A percentile compares a stretch with the other conserved stretches of the same genome.
These are phyloP conservation scores for Gila orcuttii DNA, from an alignment of 2,113 vertebrate genomes.

Conservation along the genomic window DNA sequence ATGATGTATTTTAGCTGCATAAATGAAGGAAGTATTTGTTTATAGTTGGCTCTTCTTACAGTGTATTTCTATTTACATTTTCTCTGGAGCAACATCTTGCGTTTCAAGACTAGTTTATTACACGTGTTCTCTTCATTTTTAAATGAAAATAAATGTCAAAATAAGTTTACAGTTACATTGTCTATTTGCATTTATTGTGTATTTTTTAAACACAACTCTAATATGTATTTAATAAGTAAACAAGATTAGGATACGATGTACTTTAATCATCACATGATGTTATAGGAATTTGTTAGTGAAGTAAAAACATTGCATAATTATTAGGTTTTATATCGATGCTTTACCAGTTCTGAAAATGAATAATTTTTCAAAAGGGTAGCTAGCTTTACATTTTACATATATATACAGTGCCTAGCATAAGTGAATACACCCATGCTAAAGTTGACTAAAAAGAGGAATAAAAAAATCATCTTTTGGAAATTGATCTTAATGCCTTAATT, in stretches of 20 bases:
- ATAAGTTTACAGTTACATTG: neutral
- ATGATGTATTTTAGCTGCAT: slow-evolving; percentile 49
- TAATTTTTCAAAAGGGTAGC: neutral
- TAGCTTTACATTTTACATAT: neutral
- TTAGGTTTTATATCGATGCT: neutral
- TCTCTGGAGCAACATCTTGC: slow-evolving; percentile 51
- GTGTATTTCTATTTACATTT: slow-evolving; percentile 53
- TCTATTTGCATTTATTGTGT: slow-evolving; percentile 9
- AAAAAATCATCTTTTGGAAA: no score
- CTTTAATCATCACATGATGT: neutral
- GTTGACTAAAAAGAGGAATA: no score
- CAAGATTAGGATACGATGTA: no score
- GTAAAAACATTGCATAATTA: neutral
- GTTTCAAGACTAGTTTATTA: slow-evolving; percentile 48
- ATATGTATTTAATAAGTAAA: neutral
- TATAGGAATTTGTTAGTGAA: no score
- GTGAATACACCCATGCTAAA: no score
- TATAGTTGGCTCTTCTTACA: slow-evolving; percentile 50
- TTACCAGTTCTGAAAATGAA: neutral
- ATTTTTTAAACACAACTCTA: neutral
- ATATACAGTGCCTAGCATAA: no score
- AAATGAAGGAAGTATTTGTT: slow-evolving; percentile 58
- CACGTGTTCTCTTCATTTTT: slow-evolving; percentile 25
- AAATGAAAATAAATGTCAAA: slow-evolving; percentile 12
- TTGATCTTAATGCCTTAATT: no score